Evolutionary conservation across 2,113 vertebrate genomes (phyloP).

Genomic region (Stictonetta naevosa): DNA sequence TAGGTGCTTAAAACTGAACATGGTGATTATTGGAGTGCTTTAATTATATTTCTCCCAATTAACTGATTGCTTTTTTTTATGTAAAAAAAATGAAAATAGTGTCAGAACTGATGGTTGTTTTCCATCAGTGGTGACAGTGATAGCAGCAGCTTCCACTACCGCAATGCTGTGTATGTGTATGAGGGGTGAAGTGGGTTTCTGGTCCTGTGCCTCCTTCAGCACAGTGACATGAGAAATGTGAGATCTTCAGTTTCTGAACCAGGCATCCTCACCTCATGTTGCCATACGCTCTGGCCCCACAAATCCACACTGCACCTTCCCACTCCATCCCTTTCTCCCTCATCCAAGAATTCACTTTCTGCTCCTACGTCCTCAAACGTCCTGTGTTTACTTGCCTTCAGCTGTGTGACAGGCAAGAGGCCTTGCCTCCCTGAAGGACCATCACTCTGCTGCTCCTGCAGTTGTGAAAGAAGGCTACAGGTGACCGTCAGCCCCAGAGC

Average conservation of each 20-base stretch:
- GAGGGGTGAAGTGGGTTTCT: not conserved
- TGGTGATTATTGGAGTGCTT: not conserved
- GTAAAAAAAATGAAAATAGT: not conserved
- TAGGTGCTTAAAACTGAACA: not conserved
- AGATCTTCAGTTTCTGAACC: not conserved
- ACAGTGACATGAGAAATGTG: not conserved
- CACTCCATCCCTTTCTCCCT: not conserved
- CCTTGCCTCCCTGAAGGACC: not conserved
- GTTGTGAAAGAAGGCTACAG: not conserved
- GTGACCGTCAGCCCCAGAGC: not conserved
- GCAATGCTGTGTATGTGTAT: not conserved
- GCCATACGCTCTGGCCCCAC: not conserved
- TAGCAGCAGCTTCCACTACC: not conserved
- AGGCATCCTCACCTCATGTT: not conserved
- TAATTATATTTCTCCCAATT: not conserved
- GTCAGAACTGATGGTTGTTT: not conserved
- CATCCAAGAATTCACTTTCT: not conserved
- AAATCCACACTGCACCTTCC: not conserved
- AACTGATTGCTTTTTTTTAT: not conserved
- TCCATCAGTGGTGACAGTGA: not conserved
- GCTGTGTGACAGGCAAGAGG: not conserved
- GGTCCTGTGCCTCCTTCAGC: not conserved
- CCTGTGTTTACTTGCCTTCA: not conserved
- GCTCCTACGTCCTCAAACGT: not conserved
- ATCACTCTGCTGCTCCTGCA: not conserved